Conservation (phyloP, 2,113 vertebrate genomes). For the Tenebrosternarchus preto region DNA sequence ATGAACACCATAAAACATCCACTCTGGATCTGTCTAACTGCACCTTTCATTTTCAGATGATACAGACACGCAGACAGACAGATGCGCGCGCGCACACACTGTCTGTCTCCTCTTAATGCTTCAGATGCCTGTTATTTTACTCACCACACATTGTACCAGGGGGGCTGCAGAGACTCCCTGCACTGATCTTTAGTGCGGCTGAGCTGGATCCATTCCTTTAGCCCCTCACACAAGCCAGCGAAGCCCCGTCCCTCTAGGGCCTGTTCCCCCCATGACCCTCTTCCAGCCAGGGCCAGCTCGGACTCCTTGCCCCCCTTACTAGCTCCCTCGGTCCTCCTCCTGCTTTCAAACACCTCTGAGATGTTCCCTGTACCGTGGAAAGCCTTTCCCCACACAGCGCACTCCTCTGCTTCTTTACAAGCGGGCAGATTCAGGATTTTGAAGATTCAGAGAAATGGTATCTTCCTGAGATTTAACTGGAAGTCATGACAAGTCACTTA, state of each 20-base stretch:
- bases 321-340: background rate
- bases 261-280: conserved; percentile 58
- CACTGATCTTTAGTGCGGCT: conserved; percentile 61
- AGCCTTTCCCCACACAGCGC: background rate
- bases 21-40: background rate
- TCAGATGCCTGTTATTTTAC: conserved; percentile 51
- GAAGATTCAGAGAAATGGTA: background rate
- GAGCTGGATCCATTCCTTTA: conserved; percentile 59
- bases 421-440: background rate
- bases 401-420: background rate
- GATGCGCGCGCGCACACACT: background rate
- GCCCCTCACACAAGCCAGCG: conserved; percentile 53
- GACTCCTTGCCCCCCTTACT: background rate
- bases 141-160: conserved; percentile 78
- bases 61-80: conserved; percentile 10
- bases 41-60: background rate
- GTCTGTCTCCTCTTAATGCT: background rate
- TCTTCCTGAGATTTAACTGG: background rate
- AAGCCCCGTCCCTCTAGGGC: conserved; percentile 56
- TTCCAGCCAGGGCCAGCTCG: conserved; percentile 69
- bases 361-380: conserved; percentile 1
- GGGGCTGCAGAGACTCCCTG: conserved; percentile 61
- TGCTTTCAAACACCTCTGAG: background rate
- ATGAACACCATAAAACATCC: background rate
- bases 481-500: background rate